Base-by-base conservation (phyloP, 2,888 invertebrate species). In the Syrista parreyssii region DNA sequence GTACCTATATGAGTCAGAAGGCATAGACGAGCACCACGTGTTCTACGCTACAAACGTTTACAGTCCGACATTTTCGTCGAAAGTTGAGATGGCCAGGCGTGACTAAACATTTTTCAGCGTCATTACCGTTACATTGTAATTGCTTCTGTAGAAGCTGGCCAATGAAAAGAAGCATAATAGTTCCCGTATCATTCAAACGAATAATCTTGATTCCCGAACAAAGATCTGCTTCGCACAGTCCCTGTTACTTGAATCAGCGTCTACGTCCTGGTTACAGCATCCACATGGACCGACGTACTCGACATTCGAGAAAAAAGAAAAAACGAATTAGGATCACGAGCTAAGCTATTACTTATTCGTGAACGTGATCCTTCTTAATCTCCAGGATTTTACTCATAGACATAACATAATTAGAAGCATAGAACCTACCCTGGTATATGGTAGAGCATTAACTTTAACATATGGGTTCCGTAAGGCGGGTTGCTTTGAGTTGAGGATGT, bases 381-480 rank as follows among this genome's bases (percentile, higher is more conserved):
- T 80, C 75, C 12, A 79, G 82, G 82, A 84, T 83, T 84, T 81
- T 77, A 73, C 73, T 76, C 77, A 78, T 76, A 82, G 81, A 84
- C 82, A 80, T 80, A 83, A 84, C 78, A 84, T 82, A 84, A 83
- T 84, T 84, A 83, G 79, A 73, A 68, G 78, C 77, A 12, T 71
- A 76, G 76, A 36, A 32, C 68, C 30, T 55, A 55, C 55, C 55
- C 23, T 55, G 23, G 23, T 55, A 55, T 55, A 74, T 69, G 77
- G 77, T 71, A 11, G 74, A 74, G 73, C 74, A 74, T 74, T 74
- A 75, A 77, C 69, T 77, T 69, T 3, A 77, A 77, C 77, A 77
- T 77, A 77, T 77, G 77, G 74, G 77, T 30, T 74, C 68, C 40
- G 77, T 73, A 71, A 71, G 77, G 36, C 77, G 31, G 34, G 69